Conservation (phyloP, 2,797 vertebrate species). For the Microctenopoma stevenorrisi region DNA sequence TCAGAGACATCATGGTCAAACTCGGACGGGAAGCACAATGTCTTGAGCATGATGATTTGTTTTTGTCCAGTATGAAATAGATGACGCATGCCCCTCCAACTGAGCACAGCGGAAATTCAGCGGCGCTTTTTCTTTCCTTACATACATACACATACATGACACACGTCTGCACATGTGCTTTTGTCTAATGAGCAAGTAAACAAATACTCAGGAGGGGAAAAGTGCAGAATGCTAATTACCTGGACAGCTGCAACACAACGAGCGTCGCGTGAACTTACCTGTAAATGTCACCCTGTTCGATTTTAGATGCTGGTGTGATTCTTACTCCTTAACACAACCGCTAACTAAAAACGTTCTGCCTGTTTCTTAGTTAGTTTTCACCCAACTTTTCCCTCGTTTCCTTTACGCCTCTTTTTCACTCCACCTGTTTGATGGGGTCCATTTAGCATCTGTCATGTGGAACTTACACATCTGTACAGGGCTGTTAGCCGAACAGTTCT, state of each 20-base stretch:
- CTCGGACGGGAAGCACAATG: constrained; percentile 2
- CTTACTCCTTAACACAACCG: background rate
- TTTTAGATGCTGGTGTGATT: background rate
- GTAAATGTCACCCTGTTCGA: constrained; percentile 8
- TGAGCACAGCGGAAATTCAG: too few relatives aligned
- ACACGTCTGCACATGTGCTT: constrained; percentile 1
- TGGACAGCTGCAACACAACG: constrained; percentile 17
- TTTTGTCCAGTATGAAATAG: background rate
- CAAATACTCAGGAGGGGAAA: constrained; percentile 4
- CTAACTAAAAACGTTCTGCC: background rate
- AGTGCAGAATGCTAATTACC: constrained; percentile 10
- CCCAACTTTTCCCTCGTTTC: background rate
- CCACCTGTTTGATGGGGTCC: background rate
- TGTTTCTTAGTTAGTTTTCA: background rate
- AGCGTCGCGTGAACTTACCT: constrained; percentile 7
- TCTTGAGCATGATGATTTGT: background rate
- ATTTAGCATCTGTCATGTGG: constrained; percentile 3
- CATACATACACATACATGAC: background rate
- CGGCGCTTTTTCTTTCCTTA: background rate
- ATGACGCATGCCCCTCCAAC: background rate
- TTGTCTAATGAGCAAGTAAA: constrained; percentile 5
- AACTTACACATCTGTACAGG: background rate
- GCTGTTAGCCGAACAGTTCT: constrained; percentile 13
- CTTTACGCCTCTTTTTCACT: too few relatives aligned
- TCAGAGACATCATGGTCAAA: background rate